Evolutionary conservation across 2,113 vertebrate species (phyloP).

Genomic region (Poecilia latipinna): DNA sequence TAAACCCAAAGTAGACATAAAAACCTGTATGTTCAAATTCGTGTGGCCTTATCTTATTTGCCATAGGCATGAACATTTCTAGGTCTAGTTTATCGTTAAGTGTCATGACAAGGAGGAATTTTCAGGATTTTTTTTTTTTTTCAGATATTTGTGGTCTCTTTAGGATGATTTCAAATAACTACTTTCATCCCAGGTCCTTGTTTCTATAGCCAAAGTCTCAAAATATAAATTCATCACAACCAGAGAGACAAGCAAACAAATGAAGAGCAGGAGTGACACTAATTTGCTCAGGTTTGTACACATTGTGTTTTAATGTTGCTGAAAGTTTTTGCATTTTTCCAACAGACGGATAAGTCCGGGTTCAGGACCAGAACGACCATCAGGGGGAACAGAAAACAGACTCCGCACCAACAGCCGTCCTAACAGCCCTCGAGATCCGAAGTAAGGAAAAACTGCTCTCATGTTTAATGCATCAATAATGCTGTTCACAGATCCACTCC

Average conservation of each 20-base stretch:
- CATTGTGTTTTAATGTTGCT: not conserved
- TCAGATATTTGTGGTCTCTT: too few relatives aligned
- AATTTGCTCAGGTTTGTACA: not conserved
- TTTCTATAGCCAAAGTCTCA: too few relatives aligned
- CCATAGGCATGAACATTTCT: too few relatives aligned
- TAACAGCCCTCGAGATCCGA: conserved; percentile 80
- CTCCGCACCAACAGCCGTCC: conserved; percentile 75
- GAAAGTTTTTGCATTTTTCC: conserved; percentile 5
- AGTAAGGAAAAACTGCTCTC: conserved; percentile 55
- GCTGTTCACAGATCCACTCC: not conserved
- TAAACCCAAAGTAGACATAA: too few relatives aligned
- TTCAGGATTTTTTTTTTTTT: too few relatives aligned
- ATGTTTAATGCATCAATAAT: not conserved
- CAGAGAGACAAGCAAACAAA: not conserved
- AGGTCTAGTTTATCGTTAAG: too few relatives aligned
- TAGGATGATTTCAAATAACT: too few relatives aligned
- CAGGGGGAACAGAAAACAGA: conserved; percentile 69
- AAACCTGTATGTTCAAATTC: too few relatives aligned
- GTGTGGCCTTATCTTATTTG: too few relatives aligned
- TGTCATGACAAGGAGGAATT: too few relatives aligned
- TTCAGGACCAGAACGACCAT: conserved; percentile 72
- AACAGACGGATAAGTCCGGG: conserved; percentile 75
- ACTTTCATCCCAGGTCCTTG: too few relatives aligned
- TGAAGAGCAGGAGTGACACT: not conserved
- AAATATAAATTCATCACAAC: not conserved